Evolutionary conservation across 1,140 invertebrate genomes (phyloP).

Genomic region (Drosophila mayri): DNA sequence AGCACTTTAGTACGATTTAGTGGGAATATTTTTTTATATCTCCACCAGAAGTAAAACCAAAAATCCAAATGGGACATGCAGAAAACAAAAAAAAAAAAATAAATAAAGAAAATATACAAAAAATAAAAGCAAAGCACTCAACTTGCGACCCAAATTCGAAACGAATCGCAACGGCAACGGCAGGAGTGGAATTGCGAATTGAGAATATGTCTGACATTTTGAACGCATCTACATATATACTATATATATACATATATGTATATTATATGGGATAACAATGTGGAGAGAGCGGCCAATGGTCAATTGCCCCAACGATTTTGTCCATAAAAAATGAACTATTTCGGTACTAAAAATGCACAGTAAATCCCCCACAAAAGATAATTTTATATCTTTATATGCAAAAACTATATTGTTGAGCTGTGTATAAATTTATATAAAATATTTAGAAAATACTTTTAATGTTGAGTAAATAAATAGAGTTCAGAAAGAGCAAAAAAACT

Average conservation of each 20-base stretch:
- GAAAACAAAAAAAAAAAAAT: slow-evolving; percentile 4
- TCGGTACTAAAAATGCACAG: not conserved
- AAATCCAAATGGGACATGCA: slow-evolving; percentile 3
- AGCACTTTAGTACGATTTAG: slow-evolving; percentile 17
- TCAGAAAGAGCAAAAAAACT: too few relatives aligned
- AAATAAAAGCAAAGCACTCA: slow-evolving; percentile 23
- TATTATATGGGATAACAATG: slow-evolving; percentile 25
- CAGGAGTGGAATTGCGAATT: slow-evolving; percentile 7
- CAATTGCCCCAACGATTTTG: slow-evolving; percentile 23
- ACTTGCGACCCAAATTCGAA: slow-evolving; percentile 12
- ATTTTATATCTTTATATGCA: not conserved
- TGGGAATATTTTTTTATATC: not conserved
- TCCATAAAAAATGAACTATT: slow-evolving; percentile 39
- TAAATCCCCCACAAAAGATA: not conserved
- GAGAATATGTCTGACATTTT: slow-evolving; percentile 13
- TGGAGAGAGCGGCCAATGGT: slow-evolving; percentile 14
- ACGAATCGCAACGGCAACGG: not conserved
- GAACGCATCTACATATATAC: not conserved
- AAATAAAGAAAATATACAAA: not conserved
- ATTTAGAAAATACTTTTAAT: not conserved
- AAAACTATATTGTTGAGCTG: too few relatives aligned
- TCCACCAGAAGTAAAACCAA: not conserved
- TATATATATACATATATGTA: not conserved
- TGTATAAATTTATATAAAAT: not conserved
- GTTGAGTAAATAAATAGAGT: not conserved